Evolutionary conservation across 2,888 invertebrate species (phyloP), one percentile per base, ranked within the genome.

Genomic region (Drosophila siamana): DNA sequence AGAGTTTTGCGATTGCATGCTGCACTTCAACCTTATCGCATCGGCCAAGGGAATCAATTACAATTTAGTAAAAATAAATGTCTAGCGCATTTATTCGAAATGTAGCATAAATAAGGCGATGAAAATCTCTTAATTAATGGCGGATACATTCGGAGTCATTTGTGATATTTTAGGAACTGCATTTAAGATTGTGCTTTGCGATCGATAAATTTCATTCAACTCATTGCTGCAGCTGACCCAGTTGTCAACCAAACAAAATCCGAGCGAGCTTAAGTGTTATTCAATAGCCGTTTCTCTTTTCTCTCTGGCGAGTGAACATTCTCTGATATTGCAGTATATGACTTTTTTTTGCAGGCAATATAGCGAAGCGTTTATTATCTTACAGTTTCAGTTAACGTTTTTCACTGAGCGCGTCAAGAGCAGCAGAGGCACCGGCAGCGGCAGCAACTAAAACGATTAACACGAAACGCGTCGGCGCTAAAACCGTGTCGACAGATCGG

Each of bases 371-470:
- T 56, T 71, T 77, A 71, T 84, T 74, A 82, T 79, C 82, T 78
- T 61, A 69, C 69, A 71, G 74, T 78, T 74, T 84, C 74, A 81
- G 81, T 86, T 80, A 80, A 74, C 81, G 81, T 55, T 72, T 77
- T 68, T 68, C 63, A 64, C 51, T 50, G 71, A 78, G 67, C 69
- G 66, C 74, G 77, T 77, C 70, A 74, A 77, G 63, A 73, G 44
- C 59, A 48, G 9, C 28, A 28, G 28, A 8, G 9, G 64, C 54
- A 55, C 36, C 55, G 28, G n/a, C n/a, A n/a, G n/a, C n/a, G n/a
- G n/a, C n/a, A n/a, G n/a, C n/a, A n/a, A n/a, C n/a, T n/a, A n/a
- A 24, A 60, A 15, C 19, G 24, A 33, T 36, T 11, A 38, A 22
- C 33, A 19, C 6, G 47, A 55, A 38, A 13, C 38, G 54, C 43